Base-by-base conservation (phyloP, 2,113 vertebrate genomes). In the Istiophorus platypterus region DNA sequence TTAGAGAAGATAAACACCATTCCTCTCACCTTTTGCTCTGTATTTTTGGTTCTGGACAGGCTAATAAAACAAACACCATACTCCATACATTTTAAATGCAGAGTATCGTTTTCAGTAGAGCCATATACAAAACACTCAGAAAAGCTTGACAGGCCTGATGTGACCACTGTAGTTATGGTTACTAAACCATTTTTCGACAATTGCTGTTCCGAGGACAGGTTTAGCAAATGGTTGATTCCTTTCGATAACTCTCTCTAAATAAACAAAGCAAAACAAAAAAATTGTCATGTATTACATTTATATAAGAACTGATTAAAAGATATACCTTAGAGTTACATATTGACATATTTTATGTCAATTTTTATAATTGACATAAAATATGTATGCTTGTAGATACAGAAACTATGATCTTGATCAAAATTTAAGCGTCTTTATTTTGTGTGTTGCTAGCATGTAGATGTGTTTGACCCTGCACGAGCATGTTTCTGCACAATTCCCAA, bases 341-440 rank as follows among this genome's bases (percentile, higher is more conserved):
- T 13, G 45, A 29, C 10, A 49, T 7, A 5, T 47, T 12, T 7
- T 45, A 0, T 13, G 45, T 24, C 10, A 49, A 11, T 7, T 47
- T 12, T 7, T 45, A 0, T 45, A 67, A 59, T 47, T 39, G 18
- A 24, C 24, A 59, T 34, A 63, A 42, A 63, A 61, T 13, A 8
- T 12, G 11, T 26, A 10, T 77, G 22, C 8, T 70, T 10, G 22
- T 77, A 88, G 87, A 74, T 66, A 63, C 8, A 74, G 34, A 14
- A 70, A 34, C 73, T 39, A 78, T 91, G 92, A 90, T 82, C 81
- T 79, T 74, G 80, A 61, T 77, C 34, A 6, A 29, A 68, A n/a
- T 69, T 85, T 68, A 76, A 84, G 58, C 37, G 58, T 69, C 64
- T 86, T 26, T 85, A 80, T 29, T 63, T 18, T 62, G 27, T 56